These are phyloP conservation scores for Cynodonichthys magdalenae DNA, from an alignment of 2,797 vertebrate genomes.

Conservation along the genomic window DNA sequence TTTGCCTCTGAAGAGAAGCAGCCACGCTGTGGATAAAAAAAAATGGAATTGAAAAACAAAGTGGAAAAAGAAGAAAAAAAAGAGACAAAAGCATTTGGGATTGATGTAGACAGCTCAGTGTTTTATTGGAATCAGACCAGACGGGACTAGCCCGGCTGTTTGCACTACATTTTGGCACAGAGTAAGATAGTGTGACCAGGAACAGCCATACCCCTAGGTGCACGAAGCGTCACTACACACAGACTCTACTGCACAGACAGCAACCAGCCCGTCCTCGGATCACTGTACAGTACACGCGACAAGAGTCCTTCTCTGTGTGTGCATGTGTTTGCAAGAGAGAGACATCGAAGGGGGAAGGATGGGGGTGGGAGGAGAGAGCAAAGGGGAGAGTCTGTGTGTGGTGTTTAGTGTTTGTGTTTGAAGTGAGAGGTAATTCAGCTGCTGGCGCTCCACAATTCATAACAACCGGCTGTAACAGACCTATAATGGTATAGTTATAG, in stretches of 20 bases:
- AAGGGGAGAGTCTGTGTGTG: constrained; percentile 41
- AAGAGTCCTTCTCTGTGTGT: constrained; percentile 62
- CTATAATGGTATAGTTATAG: constrained; percentile 72
- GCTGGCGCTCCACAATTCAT: constrained; percentile 72
- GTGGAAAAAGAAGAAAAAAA: constrained; percentile 1
- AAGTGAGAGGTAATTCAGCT: constrained; percentile 76
- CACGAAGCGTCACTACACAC: constrained; percentile 90
- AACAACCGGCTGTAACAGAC: constrained; percentile 73
- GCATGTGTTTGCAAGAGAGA: constrained; percentile 33
- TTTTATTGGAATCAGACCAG: constrained; percentile 94
- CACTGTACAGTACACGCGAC: constrained; percentile 63
- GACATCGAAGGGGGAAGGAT: constrained; percentile 1
- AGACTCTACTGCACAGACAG: constrained; percentile 68
- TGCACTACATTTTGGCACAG: constrained; percentile 99
- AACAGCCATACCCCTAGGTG: constrained; percentile 92
- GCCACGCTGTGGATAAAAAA: not conserved
- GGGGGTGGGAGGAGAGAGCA: constrained; percentile 18
- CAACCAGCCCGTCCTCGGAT: constrained; percentile 60
- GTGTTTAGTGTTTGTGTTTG: constrained; percentile 41
- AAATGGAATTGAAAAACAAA: not conserved
- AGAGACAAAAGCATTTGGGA: constrained; percentile 19
- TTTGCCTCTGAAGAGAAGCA: constrained; percentile 9
- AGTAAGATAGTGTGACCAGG: constrained; percentile 96
- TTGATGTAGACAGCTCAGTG: constrained; percentile 87
- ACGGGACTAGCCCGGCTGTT: constrained; percentile 93